Conservation (phyloP, 2,888 invertebrate species). For the Mythimna vitellina region DNA sequence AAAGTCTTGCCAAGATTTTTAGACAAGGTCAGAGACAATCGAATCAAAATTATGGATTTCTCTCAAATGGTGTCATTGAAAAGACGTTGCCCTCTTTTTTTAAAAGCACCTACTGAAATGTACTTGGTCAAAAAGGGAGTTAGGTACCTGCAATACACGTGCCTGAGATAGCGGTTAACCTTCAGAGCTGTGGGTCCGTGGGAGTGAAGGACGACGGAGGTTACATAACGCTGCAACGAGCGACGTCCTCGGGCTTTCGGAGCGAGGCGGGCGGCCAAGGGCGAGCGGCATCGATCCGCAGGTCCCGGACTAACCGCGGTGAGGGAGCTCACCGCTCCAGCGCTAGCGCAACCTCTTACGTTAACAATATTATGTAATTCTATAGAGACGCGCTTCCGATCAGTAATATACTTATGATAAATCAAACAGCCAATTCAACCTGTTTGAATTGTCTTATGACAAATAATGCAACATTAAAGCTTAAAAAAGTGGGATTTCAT, state of each 20-base stretch:
- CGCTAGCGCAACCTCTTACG: conserved; percentile 71
- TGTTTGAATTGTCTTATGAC: conserved; percentile 3
- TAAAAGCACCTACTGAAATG: neutral
- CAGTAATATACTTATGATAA: neutral
- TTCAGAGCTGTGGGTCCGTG: conserved; percentile 45
- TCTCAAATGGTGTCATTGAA: conserved; percentile 2
- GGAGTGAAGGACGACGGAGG: conserved; percentile 64
- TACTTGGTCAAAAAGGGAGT: neutral
- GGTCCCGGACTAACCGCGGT: conserved; percentile 64
- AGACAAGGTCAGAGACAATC: neutral
- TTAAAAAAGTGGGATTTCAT: conserved; percentile 6
- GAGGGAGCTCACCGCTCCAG: conserved; percentile 61
- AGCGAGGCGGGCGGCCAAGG: conserved; percentile 85
- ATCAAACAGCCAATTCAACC: neutral
- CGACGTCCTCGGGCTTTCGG: conserved; percentile 74
- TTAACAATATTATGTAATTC: neutral
- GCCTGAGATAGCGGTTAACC: conserved; percentile 31
- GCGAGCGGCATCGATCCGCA: conserved; percentile 81
- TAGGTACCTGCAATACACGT: conserved; percentile 33
- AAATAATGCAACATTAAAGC: conserved; percentile 3
- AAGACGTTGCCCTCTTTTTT: neutral
- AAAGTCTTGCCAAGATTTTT: neutral
- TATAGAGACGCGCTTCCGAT: neutral
- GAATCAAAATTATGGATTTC: neutral
- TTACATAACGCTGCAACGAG: conserved; percentile 84